A percentile compares a stretch with the other conserved stretches of the same genome.
These are phyloP conservation scores for Zaprionus africanus DNA, from an alignment of 1,140 invertebrate genomes.

Conservation along the genomic window DNA sequence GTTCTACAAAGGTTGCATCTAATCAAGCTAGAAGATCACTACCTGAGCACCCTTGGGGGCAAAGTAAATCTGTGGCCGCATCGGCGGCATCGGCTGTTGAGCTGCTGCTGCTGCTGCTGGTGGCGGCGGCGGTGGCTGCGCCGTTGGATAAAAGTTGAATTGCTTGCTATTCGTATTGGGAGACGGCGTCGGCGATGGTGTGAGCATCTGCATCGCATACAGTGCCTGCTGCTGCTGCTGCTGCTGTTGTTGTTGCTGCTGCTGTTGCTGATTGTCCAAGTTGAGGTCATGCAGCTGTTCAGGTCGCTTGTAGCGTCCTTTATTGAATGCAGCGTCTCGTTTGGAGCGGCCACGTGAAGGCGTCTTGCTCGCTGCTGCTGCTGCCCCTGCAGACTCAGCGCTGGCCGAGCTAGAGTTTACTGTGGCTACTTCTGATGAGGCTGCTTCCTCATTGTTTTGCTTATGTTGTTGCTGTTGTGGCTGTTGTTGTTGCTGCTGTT, in stretches of 20 bases:
- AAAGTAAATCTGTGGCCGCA: constrained; percentile 47
- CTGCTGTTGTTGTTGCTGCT: not conserved
- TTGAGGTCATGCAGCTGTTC: constrained; percentile 50
- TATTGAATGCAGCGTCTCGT: constrained; percentile 9
- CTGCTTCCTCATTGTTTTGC: constrained; percentile 20
- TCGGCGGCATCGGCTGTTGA: constrained; percentile 22
- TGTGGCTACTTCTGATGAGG: constrained; percentile 43
- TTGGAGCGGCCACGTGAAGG: constrained; percentile 18
- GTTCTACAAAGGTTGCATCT: not conserved
- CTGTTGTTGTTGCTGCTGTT: not conserved
- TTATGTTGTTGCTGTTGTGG: constrained; percentile 14
- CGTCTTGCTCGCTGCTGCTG: constrained; percentile 3
- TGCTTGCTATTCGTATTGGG: constrained; percentile 54
- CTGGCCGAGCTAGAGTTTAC: not conserved
- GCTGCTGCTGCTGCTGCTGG: constrained; percentile 18
- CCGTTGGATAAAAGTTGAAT: constrained; percentile 50
- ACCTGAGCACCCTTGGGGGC: constrained; percentile 50
- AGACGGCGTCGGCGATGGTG: constrained; percentile 62
- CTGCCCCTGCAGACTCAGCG: constrained; percentile 1
- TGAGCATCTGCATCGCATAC: constrained; percentile 46
- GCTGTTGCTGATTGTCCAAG: constrained; percentile 23
- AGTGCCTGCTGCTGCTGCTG: constrained; percentile 6
- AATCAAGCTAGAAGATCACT: not conserved
- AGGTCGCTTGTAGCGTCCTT: constrained; percentile 58
- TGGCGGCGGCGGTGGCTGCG: constrained; percentile 19